Conservation (phyloP, 2,888 invertebrate genomes). For the Brassicogethes aeneus region DNA sequence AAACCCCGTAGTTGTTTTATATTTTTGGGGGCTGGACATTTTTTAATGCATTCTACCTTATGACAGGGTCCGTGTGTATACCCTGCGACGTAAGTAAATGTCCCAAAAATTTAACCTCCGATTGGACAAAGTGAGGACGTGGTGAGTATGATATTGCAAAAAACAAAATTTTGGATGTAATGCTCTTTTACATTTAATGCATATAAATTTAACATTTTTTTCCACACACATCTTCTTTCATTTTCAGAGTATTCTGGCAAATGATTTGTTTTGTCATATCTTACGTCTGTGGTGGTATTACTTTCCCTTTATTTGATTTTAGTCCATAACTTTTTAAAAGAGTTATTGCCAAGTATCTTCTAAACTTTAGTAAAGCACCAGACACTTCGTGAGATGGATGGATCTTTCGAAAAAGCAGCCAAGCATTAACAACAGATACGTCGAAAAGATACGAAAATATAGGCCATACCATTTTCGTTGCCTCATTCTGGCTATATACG, state of each 20-base stretch:
- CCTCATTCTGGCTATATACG: slow-evolving; percentile 16
- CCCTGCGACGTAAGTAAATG: slow-evolving; percentile 14
- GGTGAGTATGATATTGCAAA: no score
- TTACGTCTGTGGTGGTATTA: neutral
- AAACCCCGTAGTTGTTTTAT: slow-evolving; percentile 8
- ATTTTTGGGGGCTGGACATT: slow-evolving; percentile 9
- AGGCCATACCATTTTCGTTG: slow-evolving; percentile 16
- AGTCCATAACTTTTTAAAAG: no score
- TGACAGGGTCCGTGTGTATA: slow-evolving; percentile 14
- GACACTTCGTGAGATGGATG: no score
- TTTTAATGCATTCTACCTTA: slow-evolving; percentile 10
- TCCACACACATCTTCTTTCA: neutral
- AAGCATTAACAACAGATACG: slow-evolving; percentile 9
- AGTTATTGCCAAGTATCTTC: neutral
- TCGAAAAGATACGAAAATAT: no score
- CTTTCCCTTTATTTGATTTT: neutral
- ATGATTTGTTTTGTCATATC: neutral
- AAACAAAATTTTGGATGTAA: neutral
- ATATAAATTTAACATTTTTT: neutral
- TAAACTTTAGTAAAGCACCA: neutral
- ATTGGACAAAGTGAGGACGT: slow-evolving; percentile 12
- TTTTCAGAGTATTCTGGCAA: neutral
- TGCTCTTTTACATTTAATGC: neutral
- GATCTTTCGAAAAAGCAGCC: slow-evolving; percentile 3
- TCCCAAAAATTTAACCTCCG: slow-evolving; percentile 13